Evolutionary conservation across 2,113 vertebrate genomes (phyloP), one percentile per base, ranked within the genome.

Genomic region (Eidolon helvum): DNA sequence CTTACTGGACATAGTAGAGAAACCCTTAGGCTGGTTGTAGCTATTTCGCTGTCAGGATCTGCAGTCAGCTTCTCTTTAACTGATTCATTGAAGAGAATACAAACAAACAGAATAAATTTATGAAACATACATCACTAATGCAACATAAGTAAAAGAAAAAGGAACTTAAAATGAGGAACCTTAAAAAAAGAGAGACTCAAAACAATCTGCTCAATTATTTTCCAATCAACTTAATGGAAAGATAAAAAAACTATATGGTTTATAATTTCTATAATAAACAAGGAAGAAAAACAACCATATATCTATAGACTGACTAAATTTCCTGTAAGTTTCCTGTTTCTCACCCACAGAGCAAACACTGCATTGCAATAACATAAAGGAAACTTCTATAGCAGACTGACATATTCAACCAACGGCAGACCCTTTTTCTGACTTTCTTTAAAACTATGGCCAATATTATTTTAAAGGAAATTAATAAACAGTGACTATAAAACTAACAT

Each of bases 21-120:
- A 96, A 99, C 99, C 94, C 99, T 99, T 86, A 99, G 98, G 98
- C 99, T 99, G 97, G 99, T 99, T 14, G 99, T 99, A 95, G 99
- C 99, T 83, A 99, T 99, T 99, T 99, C 99, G 98, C 99, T 99
- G 99, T 99, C 99, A n/a, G 99, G 99, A 95, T 99, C 99, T 0
- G 99, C 99, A 40, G 99, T 99, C 96, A 99, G 98, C 94, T 99
- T 99, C 98, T 99, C 99, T 99, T 99, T 99, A 98, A 99, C 99
- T 99, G 98, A 35, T 87, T 93, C 53, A 87, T 94, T 96, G 79
- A 95, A 98, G 97, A 94, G 92, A 98, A 92, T 96, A 97, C 43
- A 85, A 93, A 92, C 35, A 97, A 89, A 80, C 0, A 96, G 78
- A 96, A 87, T 1, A 86, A 86, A 87, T 97, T 95, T 69, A 93